These are phyloP conservation scores for Triplophysa tibetana DNA, from an alignment of 2,113 vertebrate genomes.

Conservation along the genomic window DNA sequence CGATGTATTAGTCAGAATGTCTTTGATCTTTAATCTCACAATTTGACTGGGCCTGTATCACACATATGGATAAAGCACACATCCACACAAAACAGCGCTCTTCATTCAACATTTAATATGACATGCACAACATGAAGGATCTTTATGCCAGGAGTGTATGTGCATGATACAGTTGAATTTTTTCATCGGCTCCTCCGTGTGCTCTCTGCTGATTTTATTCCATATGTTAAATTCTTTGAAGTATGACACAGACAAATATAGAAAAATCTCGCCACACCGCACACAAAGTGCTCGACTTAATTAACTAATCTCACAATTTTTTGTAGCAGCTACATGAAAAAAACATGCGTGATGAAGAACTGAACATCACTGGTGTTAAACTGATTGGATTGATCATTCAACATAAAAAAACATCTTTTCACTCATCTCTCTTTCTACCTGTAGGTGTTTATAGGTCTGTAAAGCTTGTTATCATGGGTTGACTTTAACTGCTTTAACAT, in stretches of 20 bases:
- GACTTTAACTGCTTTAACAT: slow-evolving; percentile 57
- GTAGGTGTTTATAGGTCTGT: slow-evolving; percentile 46
- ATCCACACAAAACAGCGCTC: neutral
- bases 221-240: slow-evolving; percentile 51
- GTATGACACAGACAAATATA: slow-evolving; percentile 46
- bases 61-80: slow-evolving; percentile 19
- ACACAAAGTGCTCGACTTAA: slow-evolving; percentile 44
- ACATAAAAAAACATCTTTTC: no score
- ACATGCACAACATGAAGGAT: neutral
- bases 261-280: slow-evolving; percentile 35
- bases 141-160: neutral
- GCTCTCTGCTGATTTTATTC: slow-evolving; percentile 50
- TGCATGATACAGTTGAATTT: slow-evolving; percentile 52
- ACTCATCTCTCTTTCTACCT: no score
- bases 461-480: slow-evolving; percentile 56
- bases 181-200: slow-evolving; percentile 55
- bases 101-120: neutral
- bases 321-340: neutral
- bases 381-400: no score
- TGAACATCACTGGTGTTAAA: neutral
- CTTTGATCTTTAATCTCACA: slow-evolving; percentile 18
- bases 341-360: neutral
- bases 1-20: neutral
- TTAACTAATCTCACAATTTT: slow-evolving; percentile 20
- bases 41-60: no score